These are phyloP conservation scores for Zapus hudsonius DNA, from an alignment of 2,113 vertebrate genomes.

Conservation along the genomic window DNA sequence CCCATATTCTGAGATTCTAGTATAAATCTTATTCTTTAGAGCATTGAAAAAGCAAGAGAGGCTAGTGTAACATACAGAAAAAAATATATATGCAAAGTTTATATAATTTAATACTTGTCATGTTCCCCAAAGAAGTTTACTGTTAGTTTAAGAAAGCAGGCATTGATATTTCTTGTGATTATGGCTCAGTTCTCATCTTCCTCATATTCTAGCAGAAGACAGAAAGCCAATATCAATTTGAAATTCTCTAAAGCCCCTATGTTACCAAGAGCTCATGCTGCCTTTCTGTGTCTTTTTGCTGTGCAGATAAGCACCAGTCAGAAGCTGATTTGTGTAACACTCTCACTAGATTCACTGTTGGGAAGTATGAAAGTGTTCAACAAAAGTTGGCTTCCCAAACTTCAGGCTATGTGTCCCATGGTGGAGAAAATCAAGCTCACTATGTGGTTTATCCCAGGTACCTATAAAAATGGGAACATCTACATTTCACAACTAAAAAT, in stretches of 20 bases:
- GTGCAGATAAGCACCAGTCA: background rate
- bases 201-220: background rate
- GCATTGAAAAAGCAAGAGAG: background rate
- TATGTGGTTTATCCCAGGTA: constrained; percentile 62
- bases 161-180: background rate
- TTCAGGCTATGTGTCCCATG: constrained; percentile 36
- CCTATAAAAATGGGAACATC: constrained; percentile 32
- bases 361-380: background rate
- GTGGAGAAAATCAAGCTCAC: constrained; percentile 52
- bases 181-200: background rate
- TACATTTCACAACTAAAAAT: constrained; percentile 54
- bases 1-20: background rate
- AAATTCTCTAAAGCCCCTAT: background rate
- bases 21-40: background rate
- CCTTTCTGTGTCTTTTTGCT: background rate
- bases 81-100: background rate
- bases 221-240: background rate
- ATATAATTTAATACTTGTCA: background rate
- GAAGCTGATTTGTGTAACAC: background rate
- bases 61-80: background rate
- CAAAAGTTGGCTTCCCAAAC: constrained; percentile 18
- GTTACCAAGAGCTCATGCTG: background rate
- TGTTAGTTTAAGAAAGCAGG: background rate
- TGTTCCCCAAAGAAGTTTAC: background rate
- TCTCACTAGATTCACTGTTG: background rate